These are phyloP conservation scores for Drosophila fuyamai DNA, from an alignment of 1,140 invertebrate genomes.

Conservation along the genomic window DNA sequence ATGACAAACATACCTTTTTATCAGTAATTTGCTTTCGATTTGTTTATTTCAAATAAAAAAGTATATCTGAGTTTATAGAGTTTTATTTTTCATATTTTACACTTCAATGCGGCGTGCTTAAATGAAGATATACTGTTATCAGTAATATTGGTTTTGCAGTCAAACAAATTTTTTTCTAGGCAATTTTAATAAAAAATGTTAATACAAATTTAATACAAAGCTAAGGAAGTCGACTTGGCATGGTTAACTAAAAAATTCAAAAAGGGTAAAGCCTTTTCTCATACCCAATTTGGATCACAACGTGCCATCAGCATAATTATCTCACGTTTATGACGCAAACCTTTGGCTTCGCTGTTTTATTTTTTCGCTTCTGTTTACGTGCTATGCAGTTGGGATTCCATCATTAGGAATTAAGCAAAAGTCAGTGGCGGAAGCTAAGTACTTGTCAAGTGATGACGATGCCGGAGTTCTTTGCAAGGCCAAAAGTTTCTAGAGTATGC, in stretches of 20 bases:
- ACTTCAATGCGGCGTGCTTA: not conserved
- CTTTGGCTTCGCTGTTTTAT: constrained; percentile 14
- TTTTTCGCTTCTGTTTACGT: constrained; percentile 32
- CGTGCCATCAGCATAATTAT: constrained; percentile 28
- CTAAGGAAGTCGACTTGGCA: too few species aligned
- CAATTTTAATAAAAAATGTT: too few species aligned
- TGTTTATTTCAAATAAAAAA: not conserved
- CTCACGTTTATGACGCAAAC: constrained; percentile 33
- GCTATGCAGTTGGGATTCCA: constrained; percentile 50
- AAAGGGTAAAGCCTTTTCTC: not conserved
- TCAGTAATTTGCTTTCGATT: not conserved
- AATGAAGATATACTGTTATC: too few species aligned
- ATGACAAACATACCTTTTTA: not conserved
- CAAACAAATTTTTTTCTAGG: too few species aligned
- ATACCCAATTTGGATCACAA: constrained; percentile 3
- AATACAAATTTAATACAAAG: too few species aligned
- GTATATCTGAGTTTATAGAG: not conserved
- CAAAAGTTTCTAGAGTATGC: constrained; percentile 50
- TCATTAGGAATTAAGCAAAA: constrained; percentile 65
- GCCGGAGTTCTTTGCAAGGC: constrained; percentile 42
- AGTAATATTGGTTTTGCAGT: too few species aligned
- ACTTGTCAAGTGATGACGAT: constrained; percentile 56
- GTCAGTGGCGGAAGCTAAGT: constrained; percentile 62
- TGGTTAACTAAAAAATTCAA: not conserved
- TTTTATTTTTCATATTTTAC: not conserved